phyloP scores from a whole-genome alignment of 2,797 vertebrate species.

The Molossus alvarezi region DNA sequence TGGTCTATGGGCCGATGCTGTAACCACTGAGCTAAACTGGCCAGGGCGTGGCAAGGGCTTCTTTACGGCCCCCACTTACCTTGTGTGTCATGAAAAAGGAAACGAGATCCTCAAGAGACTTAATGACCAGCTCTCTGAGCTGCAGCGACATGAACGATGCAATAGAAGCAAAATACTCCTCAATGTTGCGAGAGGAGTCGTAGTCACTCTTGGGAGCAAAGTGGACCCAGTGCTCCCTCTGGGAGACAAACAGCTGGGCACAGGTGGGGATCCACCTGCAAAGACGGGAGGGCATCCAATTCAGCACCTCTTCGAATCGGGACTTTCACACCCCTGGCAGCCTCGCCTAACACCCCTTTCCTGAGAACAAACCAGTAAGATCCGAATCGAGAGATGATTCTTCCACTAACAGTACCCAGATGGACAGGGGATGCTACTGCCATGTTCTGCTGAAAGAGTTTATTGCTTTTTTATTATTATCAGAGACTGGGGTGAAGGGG shows the following conservation, averaged over 20 bases:
- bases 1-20: no score
- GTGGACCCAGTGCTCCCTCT: slow-evolving; percentile 90
- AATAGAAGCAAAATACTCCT: slow-evolving; percentile 93
- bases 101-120: slow-evolving; percentile 94
- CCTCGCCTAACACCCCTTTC: background rate
- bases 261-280: slow-evolving; percentile 95
- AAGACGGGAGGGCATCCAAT: background rate
- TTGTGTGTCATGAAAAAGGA: slow-evolving; percentile 93
- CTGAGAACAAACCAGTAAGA: background rate
- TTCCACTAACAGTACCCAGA: background rate
- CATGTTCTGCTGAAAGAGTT: background rate
- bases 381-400: background rate
- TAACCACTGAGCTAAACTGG: no score
- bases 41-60: background rate
- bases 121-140: slow-evolving; percentile 93
- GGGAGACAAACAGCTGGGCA: slow-evolving; percentile 90
- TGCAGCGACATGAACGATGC: slow-evolving; percentile 95
- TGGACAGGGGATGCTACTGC: background rate
- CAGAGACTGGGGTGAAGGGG: background rate
- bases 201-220: slow-evolving; percentile 89
- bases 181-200: slow-evolving; percentile 86
- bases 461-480: background rate
- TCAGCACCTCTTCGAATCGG: background rate
- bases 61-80: slow-evolving; percentile 87
- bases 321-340: background rate